Evolutionary conservation across 2,113 vertebrate genomes (phyloP).

Genomic region (Caloenas nicobarica): DNA sequence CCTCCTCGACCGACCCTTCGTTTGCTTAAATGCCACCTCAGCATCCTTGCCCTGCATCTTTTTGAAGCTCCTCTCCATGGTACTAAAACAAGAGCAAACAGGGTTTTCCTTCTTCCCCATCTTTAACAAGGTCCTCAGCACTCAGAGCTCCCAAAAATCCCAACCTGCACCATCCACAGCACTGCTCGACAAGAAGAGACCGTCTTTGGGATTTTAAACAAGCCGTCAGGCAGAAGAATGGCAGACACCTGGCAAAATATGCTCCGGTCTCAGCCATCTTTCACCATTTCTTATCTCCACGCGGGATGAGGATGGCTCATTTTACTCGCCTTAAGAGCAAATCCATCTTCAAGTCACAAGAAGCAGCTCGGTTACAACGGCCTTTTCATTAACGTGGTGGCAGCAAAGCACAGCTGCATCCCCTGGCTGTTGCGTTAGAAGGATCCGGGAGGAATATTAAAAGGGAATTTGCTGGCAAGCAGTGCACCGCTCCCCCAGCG

Average conservation of each 20-base stretch:
- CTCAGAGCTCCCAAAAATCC: neutral
- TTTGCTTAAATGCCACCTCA: neutral
- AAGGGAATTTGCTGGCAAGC: neutral
- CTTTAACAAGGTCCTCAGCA: neutral
- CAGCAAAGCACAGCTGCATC: slow-evolving; percentile 44
- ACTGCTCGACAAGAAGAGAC: neutral
- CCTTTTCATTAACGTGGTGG: slow-evolving; percentile 43
- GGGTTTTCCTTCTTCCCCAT: neutral
- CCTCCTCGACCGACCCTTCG: neutral
- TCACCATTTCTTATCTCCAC: slow-evolving; percentile 16
- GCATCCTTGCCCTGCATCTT: neutral
- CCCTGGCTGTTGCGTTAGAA: slow-evolving; percentile 29
- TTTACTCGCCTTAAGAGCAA: neutral
- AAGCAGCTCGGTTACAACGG: neutral
- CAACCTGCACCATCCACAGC: neutral
- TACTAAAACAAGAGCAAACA: neutral
- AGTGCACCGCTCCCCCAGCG: neutral
- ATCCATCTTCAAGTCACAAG: slow-evolving; percentile 38
- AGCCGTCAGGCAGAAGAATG: neutral
- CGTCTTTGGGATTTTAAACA: neutral
- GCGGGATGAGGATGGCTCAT: neutral
- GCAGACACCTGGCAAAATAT: neutral
- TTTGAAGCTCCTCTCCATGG: neutral
- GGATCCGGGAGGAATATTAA: slow-evolving; percentile 45
- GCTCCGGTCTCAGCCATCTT: neutral